Evolutionary conservation across 1,140 invertebrate genomes (phyloP).

Genomic region (Whitmania pigra): DNA sequence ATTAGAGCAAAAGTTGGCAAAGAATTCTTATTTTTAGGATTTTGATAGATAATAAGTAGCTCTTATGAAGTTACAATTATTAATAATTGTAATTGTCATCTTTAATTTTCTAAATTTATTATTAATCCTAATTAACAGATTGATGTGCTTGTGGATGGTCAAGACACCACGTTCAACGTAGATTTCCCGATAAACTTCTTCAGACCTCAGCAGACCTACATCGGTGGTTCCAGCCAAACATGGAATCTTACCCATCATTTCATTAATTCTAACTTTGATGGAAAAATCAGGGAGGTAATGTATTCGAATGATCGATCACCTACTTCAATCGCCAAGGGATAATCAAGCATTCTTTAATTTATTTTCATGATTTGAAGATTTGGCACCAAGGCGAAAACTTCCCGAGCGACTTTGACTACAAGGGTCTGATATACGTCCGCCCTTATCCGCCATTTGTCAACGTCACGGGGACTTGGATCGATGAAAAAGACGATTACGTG

Average conservation of each 20-base stretch:
- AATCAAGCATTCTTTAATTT: not conserved
- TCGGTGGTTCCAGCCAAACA: not conserved
- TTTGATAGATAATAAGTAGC: not conserved
- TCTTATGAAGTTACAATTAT: no score
- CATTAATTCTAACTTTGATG: constrained; percentile 12
- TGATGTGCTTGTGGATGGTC: not conserved
- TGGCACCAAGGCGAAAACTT: not conserved
- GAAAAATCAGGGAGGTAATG: constrained; percentile 13
- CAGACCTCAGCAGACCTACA: not conserved
- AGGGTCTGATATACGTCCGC: not conserved
- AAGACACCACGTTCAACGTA: not conserved
- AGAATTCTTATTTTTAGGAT: no score
- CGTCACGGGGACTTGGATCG: not conserved
- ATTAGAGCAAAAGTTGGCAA: not conserved
- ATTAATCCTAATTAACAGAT: not conserved
- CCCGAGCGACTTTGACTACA: not conserved
- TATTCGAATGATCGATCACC: no score
- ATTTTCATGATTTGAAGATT: not conserved
- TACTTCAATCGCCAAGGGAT: not conserved
- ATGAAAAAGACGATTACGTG: not conserved
- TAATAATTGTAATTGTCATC: not conserved
- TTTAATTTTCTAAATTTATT: not conserved
- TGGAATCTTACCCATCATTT: constrained; percentile 4
- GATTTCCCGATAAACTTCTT: not conserved
- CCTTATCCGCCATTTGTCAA: not conserved